Conservation (phyloP, 2,888 invertebrate genomes). For the Cyrtodaria siliqua region DNA sequence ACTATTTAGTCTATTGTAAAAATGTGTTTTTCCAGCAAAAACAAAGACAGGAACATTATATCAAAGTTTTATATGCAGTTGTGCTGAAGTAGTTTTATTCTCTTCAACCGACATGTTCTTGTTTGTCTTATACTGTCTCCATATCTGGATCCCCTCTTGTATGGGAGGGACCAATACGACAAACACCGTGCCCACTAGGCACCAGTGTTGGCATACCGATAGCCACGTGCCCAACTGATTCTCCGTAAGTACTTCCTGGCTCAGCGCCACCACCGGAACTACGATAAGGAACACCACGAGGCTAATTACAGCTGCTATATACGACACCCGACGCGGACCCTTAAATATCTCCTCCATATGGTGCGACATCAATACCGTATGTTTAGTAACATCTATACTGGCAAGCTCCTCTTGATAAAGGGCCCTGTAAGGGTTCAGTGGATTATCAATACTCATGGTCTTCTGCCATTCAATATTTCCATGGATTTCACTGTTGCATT, state of each 20-base stretch:
- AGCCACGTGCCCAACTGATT: conserved; percentile 44
- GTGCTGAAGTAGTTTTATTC: too few relatives aligned
- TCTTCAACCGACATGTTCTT: background rate
- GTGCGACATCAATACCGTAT: conserved; percentile 23
- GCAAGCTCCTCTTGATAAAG: conserved; percentile 72
- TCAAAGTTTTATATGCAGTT: too few relatives aligned
- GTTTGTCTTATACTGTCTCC: conserved; percentile 31
- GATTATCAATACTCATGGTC: conserved; percentile 77
- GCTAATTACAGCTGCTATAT: conserved; percentile 23
- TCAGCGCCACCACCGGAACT: conserved; percentile 44
- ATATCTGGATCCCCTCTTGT: conserved; percentile 53
- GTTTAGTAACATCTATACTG: conserved; percentile 36
- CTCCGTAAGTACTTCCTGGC: conserved; percentile 32
- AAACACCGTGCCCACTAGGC: conserved; percentile 46
- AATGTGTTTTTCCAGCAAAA: too few relatives aligned
- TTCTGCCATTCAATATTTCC: conserved; percentile 72
- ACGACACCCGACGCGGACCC: conserved; percentile 18
- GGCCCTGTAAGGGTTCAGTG: conserved; percentile 72
- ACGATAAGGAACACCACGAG: conserved; percentile 35
- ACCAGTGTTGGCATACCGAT: conserved; percentile 56
- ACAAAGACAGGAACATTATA: too few relatives aligned
- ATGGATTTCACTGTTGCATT: background rate
- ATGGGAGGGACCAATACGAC: conserved; percentile 54
- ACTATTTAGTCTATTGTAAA: too few relatives aligned
- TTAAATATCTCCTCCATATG: conserved; percentile 51